Evolutionary conservation across 1,140 invertebrate genomes (phyloP).

Genomic region (Ylistrum balloti): DNA sequence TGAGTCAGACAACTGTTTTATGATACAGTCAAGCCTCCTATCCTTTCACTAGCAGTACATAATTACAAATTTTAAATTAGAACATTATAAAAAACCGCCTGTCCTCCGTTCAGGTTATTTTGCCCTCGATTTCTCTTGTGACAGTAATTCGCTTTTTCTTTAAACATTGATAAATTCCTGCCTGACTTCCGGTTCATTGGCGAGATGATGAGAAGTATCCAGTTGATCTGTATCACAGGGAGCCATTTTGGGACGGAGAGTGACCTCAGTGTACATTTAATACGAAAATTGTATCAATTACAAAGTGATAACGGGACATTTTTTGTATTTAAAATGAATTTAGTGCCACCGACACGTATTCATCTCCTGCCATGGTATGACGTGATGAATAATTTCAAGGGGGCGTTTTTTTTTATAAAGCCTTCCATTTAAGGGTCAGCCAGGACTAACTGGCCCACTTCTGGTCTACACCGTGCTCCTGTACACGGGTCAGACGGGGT

Average conservation of each 20-base stretch:
- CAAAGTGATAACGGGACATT: not conserved
- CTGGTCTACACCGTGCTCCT: not conserved
- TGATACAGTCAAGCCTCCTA: not conserved
- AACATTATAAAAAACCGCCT: not conserved
- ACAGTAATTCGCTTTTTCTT: too few relatives aligned
- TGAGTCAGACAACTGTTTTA: too few relatives aligned
- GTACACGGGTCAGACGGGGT: not conserved
- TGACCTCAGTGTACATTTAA: not conserved
- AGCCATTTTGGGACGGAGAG: not conserved
- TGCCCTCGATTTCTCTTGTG: too few relatives aligned
- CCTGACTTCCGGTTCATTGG: not conserved
- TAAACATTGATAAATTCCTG: not conserved
- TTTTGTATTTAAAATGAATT: not conserved
- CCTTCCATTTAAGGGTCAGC: not conserved
- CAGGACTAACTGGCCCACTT: not conserved
- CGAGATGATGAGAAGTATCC: not conserved
- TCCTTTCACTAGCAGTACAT: not conserved
- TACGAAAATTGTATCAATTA: slow-evolving; percentile 21
- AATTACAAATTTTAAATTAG: not conserved
- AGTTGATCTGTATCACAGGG: not conserved
- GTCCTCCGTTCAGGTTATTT: not conserved
- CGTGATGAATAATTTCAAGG: not conserved
- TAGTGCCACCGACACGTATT: not conserved
- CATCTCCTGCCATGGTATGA: not conserved
- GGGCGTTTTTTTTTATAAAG: not conserved